Conservation (phyloP, 2,888 invertebrate species). For the Sinotaia quadrata region DNA sequence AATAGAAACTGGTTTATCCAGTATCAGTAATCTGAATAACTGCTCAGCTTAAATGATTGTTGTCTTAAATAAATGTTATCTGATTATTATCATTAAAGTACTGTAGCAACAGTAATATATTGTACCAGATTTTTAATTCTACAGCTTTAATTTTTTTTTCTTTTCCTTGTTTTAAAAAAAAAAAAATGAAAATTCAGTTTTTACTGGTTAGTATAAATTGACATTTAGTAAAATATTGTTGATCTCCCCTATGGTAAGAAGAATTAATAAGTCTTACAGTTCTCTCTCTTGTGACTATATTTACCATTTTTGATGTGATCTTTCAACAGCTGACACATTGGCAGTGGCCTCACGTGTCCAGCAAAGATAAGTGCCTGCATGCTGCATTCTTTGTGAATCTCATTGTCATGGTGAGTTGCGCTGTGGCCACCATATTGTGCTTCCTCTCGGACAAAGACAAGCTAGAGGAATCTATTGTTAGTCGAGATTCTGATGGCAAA, state of each 20-base stretch:
- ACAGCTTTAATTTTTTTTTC: too few relatives aligned
- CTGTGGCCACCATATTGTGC: constrained; percentile 74
- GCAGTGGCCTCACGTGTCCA: constrained; percentile 73
- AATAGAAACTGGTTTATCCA: too few relatives aligned
- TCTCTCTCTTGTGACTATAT: background rate
- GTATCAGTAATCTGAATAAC: too few relatives aligned
- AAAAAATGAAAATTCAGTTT: too few relatives aligned
- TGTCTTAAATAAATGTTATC: background rate
- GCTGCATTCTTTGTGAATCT: constrained; percentile 73
- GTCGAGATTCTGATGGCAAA: background rate
- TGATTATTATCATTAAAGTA: background rate
- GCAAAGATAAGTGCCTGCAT: constrained; percentile 74
- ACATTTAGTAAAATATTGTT: too few relatives aligned
- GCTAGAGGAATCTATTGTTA: constrained; percentile 47
- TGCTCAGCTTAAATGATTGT: too few relatives aligned
- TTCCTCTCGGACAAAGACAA: constrained; percentile 73
- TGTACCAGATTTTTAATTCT: too few relatives aligned
- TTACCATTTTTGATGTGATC: constrained; percentile 28
- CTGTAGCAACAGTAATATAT: background rate
- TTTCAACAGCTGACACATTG: constrained; percentile 74
- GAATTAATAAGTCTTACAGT: background rate
- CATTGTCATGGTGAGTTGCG: constrained; percentile 74
- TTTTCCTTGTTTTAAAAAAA: too few relatives aligned
- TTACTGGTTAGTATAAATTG: too few relatives aligned
- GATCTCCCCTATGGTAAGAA: background rate